Conservation (phyloP, 2,888 invertebrate species). For the Unio delphinus region DNA sequence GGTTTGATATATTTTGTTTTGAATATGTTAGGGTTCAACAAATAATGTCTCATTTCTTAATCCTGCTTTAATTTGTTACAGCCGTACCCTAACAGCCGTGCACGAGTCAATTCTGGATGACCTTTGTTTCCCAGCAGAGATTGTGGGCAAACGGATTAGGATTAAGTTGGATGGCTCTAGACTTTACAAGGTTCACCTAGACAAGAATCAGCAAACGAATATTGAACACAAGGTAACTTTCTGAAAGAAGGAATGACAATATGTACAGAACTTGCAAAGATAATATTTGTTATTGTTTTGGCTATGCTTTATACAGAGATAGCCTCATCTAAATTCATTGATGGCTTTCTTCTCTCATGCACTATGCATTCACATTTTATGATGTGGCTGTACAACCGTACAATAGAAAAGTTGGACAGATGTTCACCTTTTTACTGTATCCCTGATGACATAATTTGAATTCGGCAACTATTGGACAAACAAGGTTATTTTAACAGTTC, state of each 20-base stretch:
- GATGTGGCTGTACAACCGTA: too few relatives aligned
- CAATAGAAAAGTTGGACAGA: too few relatives aligned
- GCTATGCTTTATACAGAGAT: neutral
- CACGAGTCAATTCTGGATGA: conserved; percentile 98
- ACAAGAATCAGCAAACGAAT: conserved; percentile 98
- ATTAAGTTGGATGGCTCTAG: conserved; percentile 96
- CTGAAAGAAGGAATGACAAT: neutral
- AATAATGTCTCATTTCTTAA: neutral
- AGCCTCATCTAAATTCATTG: neutral
- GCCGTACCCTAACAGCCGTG: conserved; percentile 95
- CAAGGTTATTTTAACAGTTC: too few relatives aligned
- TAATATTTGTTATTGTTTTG: neutral
- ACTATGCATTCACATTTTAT: too few relatives aligned
- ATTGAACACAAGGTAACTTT: conserved; percentile 96
- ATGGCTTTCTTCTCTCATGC: too few relatives aligned
- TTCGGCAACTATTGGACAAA: too few relatives aligned
- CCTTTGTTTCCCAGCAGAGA: conserved; percentile 98
- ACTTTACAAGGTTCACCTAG: conserved; percentile 92
- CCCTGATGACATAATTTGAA: too few relatives aligned
- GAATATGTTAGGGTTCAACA: too few relatives aligned
- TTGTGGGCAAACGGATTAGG: conserved; percentile 97
- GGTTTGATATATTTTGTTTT: too few relatives aligned
- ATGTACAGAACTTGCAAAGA: neutral
- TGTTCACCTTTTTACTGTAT: too few relatives aligned
- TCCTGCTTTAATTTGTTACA: conserved; percentile 58